Evolutionary conservation across 2,888 invertebrate genomes (phyloP), one percentile per base, ranked within the genome.

Genomic region (Oligia latruncula): DNA sequence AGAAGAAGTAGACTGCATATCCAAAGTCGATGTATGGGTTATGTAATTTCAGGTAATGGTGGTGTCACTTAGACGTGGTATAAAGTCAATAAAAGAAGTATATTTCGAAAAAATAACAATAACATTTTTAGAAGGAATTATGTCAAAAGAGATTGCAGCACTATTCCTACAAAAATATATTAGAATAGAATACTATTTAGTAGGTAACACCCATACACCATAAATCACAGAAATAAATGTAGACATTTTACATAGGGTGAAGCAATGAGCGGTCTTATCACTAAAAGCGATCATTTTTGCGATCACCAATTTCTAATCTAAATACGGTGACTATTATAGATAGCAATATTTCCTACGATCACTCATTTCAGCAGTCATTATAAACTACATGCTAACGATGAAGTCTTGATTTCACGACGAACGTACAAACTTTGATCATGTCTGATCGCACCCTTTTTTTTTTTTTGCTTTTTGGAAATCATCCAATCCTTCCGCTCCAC

Each of bases 381-480:
- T 43, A 43, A 60, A 64, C 23, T 9, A 35, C 46, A 5, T 9
- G 17, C 35, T 49, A 23, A 52, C 71, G 52, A 74, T 5, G 8
- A 20, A 40, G 1, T 52, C 40, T 0, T 43, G 8, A 40, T 52
- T 52, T 52, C 15, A 20, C 29, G 13, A 74, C 40, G 8, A 71
- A 52, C 1, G 11, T n/a, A 52, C 15, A 13, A 67, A 35, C 29
- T 29, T 55, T 35, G 52, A 35, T 11, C 68, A 4, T 11, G 78
- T 62, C 46, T 79, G 15, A 6, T 15, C 64, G 1, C 6, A n/a
- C 35, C 62, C 46, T 79, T 79, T n/a, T n/a, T n/a, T n/a, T n/a
- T n/a, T n/a, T n/a, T n/a, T n/a, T n/a, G n/a, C n/a, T n/a, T n/a
- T n/a, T n/a, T n/a, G n/a, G n/a, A n/a, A n/a, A n/a, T n/a, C n/a